Evolutionary conservation across 2,113 vertebrate species (phyloP), one percentile per base, ranked within the genome.

Genomic region (Etheostoma cragini): DNA sequence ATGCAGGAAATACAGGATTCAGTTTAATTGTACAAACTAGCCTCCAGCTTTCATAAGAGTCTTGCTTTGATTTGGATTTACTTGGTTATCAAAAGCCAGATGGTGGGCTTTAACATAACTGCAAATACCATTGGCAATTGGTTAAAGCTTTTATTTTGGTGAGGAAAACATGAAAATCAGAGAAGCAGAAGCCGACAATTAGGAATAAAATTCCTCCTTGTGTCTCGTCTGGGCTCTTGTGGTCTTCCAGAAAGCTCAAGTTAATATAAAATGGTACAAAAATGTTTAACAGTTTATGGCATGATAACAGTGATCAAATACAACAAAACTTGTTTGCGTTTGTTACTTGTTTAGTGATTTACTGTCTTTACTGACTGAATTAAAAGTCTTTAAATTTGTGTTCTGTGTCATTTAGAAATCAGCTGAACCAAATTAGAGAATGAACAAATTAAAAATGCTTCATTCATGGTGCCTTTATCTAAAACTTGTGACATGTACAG

Each of bases 91-190:
- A 42, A 82, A 78, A 84, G 82, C 84, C 88, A 91, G 88, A 85
- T 91, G 90, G 84, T 87, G 70, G 82, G 86, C 80, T 85, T 85
- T 85, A 78, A 81, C 77, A 86, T 81, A 87, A 80, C 73, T 82
- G 86, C 84, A 90, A 91, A 88, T 90, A 88, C 80, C 53, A 19
- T 24, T 81, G 83, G 79, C 65, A 77, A 85, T 72, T 72, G 70
- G 75, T 78, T 70, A 78, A 83, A 58, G 89, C 76, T 88, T 86
- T 76, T 33, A 54, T 79, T 64, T 78, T 72, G 76, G 76, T 78
- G 83, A 72, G 75, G 38, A 84, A 83, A 83, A 87, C 65, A 80
- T 81, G 70, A 68, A 87, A 87, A 85, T 89, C 68, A 65, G 68
- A 83, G 73, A 78, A 24, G 73, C 67, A 74, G 81, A 81, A 60